Conservation (phyloP, 2,113 vertebrate species). For the Petroica traversi region DNA sequence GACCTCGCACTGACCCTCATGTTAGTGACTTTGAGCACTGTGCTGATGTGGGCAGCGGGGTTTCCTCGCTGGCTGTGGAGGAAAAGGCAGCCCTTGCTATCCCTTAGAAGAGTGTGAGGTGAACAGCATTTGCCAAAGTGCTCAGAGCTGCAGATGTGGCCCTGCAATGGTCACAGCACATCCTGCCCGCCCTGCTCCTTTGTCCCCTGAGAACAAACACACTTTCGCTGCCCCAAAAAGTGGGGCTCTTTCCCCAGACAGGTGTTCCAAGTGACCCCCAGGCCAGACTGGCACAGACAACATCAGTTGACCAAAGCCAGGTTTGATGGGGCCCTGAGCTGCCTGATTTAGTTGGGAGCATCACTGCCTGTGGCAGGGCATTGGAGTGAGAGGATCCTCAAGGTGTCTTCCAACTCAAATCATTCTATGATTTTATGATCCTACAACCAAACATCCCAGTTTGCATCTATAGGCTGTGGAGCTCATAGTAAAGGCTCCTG, state of each 20-base stretch:
- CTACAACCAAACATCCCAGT: background rate
- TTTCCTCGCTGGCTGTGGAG: too few relatives aligned
- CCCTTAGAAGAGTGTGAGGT: background rate
- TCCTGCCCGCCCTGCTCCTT: background rate
- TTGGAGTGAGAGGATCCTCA: background rate
- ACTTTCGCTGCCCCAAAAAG: background rate
- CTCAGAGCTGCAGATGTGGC: background rate
- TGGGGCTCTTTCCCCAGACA: accelerated
- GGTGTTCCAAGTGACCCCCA: background rate
- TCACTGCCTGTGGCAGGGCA: background rate
- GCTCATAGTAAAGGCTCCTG: background rate
- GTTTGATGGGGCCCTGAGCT: background rate
- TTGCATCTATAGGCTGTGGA: background rate
- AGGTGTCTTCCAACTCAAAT: background rate
- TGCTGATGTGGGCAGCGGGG: too few relatives aligned
- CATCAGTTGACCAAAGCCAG: too few relatives aligned
- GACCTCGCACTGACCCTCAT: background rate
- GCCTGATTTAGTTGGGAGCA: background rate
- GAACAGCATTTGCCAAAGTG: background rate
- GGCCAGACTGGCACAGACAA: too few relatives aligned
- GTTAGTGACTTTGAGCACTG: background rate
- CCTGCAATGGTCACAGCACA: background rate
- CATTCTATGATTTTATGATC: background rate
- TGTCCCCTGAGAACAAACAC: background rate
- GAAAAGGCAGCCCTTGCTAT: background rate